Evolutionary conservation across 2,113 vertebrate species (phyloP), one percentile per base, ranked within the genome.

Genomic region (Malurus melanocephalus): DNA sequence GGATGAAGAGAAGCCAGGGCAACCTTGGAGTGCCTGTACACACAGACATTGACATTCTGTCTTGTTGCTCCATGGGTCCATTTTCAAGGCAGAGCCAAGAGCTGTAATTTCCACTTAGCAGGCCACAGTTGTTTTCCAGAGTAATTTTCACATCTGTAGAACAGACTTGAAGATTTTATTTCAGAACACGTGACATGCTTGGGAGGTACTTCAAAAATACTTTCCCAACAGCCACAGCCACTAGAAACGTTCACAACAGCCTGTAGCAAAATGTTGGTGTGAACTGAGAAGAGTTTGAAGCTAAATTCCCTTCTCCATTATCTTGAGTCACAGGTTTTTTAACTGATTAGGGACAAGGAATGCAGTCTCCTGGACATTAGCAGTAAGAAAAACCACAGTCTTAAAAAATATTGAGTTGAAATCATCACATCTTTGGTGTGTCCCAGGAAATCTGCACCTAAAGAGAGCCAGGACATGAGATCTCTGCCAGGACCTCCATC

Each of bases 81-180:
- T 76, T 65, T 87, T 65, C 33, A 67, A 76, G 33, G 13, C 40
- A 79, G 46, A 35, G 35, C 69, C 76, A 90, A 88, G 55, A 93
- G 52, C 65, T 88, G 60, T 73, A 80, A 62, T 89, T 91, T 87
- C 72, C 59, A 78, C 92, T 92, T 85, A 80, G 49, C 33, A 65
- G 35, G 65, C 74, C 62, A 87, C 27, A 43, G 43, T 38, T 57
- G 16, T 35, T 92, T 94, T 93, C 87, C 77, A 84, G 64, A 43
- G 6, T 69, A 2, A 73, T 89, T 93, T 95, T 85, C 67, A 82
- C 13, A 46, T 82, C 74, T 85, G 6, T 8, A 83, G 77, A 88
- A 67, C n/a, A 62, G 21, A 12, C 35, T 17, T 64, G 56, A 88
- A 62, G n/a, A 56, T 73, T 92, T 94, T 93, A 77, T 80, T 75